A percentile compares a stretch with the other conserved stretches of the same genome.
Evolutionary conservation across 2,113 vertebrate genomes (phyloP).

Genomic region (Sigmodon hispidus): DNA sequence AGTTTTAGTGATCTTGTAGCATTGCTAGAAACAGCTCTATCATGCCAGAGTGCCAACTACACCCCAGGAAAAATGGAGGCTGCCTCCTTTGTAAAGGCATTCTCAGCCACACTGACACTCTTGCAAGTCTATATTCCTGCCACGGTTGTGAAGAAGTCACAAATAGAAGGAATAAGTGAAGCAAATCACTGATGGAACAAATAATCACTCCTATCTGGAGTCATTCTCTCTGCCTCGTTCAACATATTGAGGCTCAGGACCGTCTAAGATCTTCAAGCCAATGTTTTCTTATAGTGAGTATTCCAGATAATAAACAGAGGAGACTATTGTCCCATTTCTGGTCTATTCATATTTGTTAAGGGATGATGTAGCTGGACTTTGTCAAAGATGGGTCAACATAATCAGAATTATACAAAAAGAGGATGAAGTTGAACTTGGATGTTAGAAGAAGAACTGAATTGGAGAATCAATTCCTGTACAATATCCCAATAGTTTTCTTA

Average conservation of each 20-base stretch:
- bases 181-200: neutral
- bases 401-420: neutral
- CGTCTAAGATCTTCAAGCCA: neutral
- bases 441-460: neutral
- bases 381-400: neutral
- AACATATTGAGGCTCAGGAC: neutral
- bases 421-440: neutral
- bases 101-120: neutral
- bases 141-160: neutral
- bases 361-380: neutral
- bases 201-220: neutral
- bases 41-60: too few relatives aligned
- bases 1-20: neutral
- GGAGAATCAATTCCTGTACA: neutral
- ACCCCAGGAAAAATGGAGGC: neutral
- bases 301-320: neutral
- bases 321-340: neutral
- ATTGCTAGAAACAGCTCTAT: neutral
- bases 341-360: neutral
- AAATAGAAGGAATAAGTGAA: neutral
- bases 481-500: neutral
- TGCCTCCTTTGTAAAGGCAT: neutral
- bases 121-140: neutral
- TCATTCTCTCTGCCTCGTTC: neutral
- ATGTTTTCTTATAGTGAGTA: neutral